phyloP scores from a whole-genome alignment of 92 coral and sea anemone species.

The Bergia puertoricense region DNA sequence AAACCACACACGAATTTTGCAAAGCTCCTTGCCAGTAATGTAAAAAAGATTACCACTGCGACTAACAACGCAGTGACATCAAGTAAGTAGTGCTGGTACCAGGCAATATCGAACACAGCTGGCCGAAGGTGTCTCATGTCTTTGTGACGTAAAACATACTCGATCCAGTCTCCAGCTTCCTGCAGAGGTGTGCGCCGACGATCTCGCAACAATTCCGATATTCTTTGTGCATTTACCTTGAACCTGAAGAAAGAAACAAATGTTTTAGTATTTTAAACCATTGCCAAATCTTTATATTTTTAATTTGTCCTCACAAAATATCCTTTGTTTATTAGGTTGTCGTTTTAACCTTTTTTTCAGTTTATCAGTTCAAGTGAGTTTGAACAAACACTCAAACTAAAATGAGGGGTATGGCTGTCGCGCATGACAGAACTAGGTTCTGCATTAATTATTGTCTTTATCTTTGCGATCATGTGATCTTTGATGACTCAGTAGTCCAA shows the following conservation, averaged over 20 bases:
- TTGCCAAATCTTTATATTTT: too few relatives aligned
- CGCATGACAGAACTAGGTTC: too few relatives aligned
- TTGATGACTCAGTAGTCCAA: too few relatives aligned
- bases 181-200: constrained; percentile 2
- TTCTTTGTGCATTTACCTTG: neutral
- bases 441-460: too few relatives aligned
- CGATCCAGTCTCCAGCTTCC: constrained; percentile 16
- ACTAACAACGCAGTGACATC: neutral
- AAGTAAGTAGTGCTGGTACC: too few relatives aligned
- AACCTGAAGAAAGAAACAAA: neutral
- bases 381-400: too few relatives aligned
- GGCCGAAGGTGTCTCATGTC: neutral
- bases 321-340: too few relatives aligned
- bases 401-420: too few relatives aligned
- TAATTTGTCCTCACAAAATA: too few relatives aligned
- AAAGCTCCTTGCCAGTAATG: neutral
- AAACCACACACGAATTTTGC: neutral
- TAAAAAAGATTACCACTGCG: neutral
- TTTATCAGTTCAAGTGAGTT: too few relatives aligned
- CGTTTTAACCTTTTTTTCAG: too few relatives aligned
- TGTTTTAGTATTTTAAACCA: neutral
- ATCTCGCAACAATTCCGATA: constrained; percentile 2
- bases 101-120: neutral
- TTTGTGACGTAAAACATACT: neutral
- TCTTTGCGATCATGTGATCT: too few relatives aligned